A percentile compares a stretch with the other conserved stretches of the same genome.
These are phyloP conservation scores for Anaspis maculata DNA, from an alignment of 2,888 invertebrate genomes.

Conservation along the genomic window DNA sequence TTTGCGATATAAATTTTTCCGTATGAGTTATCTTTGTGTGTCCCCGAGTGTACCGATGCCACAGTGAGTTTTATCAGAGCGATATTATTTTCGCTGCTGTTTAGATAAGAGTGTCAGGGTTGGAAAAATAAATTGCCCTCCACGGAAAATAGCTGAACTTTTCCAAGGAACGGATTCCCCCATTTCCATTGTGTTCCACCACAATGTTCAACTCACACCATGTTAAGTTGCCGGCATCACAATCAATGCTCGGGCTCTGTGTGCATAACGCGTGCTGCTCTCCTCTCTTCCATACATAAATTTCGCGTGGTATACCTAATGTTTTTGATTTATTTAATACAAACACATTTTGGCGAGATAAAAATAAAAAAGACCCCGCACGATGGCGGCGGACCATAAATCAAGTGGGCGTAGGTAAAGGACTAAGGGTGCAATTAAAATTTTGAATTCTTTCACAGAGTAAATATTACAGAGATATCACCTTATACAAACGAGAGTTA, in stretches of 20 bases:
- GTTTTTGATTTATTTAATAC: conserved; percentile 25
- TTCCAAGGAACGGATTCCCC: conserved; percentile 40
- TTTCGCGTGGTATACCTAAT: conserved; percentile 18
- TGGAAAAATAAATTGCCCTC: conserved; percentile 46
- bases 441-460: conserved; percentile 12
- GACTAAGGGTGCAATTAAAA: conserved; percentile 11
- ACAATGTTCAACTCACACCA: conserved; percentile 15
- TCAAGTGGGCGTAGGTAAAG: no score
- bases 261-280: no score
- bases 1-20: conserved; percentile 28
- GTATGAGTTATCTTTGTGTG: conserved; percentile 30
- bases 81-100: conserved; percentile 47
- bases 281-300: conserved; percentile 17
- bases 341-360: conserved; percentile 23
- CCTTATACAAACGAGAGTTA: no score
- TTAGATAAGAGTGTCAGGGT: conserved; percentile 43
- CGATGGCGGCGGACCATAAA: conserved; percentile 11
- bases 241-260: no score
- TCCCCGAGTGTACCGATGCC: conserved; percentile 37
- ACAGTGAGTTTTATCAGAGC: conserved; percentile 40
- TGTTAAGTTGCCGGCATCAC: conserved; percentile 11
- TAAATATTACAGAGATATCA: no score
- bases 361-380: conserved; percentile 13
- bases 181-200: conserved; percentile 34
- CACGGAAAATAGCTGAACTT: conserved; percentile 44